Base-by-base conservation (phyloP, 1,140 invertebrate genomes). In the Eriocheir sinensis region DNA sequence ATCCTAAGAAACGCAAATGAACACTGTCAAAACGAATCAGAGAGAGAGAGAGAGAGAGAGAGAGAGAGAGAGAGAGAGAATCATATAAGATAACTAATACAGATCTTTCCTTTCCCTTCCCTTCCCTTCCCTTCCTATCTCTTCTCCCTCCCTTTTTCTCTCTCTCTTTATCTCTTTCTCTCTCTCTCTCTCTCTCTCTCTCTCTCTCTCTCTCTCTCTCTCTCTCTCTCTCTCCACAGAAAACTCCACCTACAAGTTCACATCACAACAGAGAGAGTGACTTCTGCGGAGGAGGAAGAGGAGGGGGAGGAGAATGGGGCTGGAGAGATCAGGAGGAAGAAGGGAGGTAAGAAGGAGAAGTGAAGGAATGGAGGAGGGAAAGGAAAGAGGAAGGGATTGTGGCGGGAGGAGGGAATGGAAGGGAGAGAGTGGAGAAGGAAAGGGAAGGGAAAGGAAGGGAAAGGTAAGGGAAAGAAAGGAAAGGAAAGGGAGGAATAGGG, bases 121-220 rank as follows among this genome's bases (percentile, higher is more conserved):
- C 15, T 15, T 48, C 44, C 15, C 15, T 15, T 48, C 4, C 44
- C 44, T 48, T 15, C 15, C 44, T n/a, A 48, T 21, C 9, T 12
- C 9, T 21, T 53, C 48, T 9, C 2, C 9, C 48, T 53, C 48
- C 21, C 48, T 53, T 21, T 72, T n/a, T 72, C 60, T 53, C 48
- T 53, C 48, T 72, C 60, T 72, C 60, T 72, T n/a, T 48, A 4
- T 72, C 60, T 72, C 27, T 72, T n/a, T 72, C 60, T 72, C 60
- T 72, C 60, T 72, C 60, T 72, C 1, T n/a, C n/a, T n/a, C n/a
- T 53, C 48, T 9, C 2, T 9, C 48, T 53, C 48, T 53, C 48
- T 53, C 48, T 72, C 60, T 72, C 60, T 53, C 48, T 53, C 48
- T 72, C 60, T 72, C 60, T 72, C 60, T 48, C 44, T 72, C 60